phyloP scores from a whole-genome alignment of 2,797 vertebrate genomes.

The Liasis olivaceus region DNA sequence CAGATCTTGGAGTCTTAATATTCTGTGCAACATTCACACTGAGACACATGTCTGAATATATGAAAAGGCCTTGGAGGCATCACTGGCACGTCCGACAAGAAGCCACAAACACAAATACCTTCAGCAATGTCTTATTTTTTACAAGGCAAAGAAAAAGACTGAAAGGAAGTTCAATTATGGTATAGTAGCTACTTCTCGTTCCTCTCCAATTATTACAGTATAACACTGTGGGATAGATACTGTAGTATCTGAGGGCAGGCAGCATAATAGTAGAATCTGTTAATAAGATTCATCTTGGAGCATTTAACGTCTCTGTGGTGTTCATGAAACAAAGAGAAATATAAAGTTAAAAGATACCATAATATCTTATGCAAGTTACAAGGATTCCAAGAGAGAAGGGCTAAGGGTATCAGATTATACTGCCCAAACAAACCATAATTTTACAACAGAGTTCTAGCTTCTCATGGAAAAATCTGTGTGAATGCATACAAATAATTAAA shows the following conservation, averaged over 20 bases:
- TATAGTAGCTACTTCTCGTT: slow-evolving; percentile 38
- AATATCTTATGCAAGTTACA: background rate
- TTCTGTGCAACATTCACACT: slow-evolving; percentile 56
- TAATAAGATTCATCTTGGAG: background rate
- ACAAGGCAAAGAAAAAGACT: slow-evolving; percentile 43
- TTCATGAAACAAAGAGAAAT: background rate
- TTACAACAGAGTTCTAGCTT: background rate
- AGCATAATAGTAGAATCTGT: background rate
- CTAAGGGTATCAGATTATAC: background rate
- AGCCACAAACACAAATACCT: slow-evolving; percentile 18
- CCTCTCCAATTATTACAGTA: slow-evolving; percentile 35
- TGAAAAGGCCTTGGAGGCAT: slow-evolving; percentile 61
- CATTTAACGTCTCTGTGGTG: background rate
- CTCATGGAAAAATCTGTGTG: background rate
- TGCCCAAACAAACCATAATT: background rate
- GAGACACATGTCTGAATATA: slow-evolving; percentile 48
- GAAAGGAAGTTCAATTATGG: slow-evolving; percentile 46
- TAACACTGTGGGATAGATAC: slow-evolving; percentile 34
- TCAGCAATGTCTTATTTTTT: slow-evolving; percentile 56
- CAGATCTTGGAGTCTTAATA: slow-evolving; percentile 26
- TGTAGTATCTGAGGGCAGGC: background rate
- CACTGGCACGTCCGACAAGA: slow-evolving; percentile 45
- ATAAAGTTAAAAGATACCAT: background rate
- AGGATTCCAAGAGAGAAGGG: background rate
- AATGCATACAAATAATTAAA: background rate